Evolutionary conservation across 2,113 vertebrate genomes (phyloP), one percentile per base, ranked within the genome.

Genomic region (Sylvietta virens): DNA sequence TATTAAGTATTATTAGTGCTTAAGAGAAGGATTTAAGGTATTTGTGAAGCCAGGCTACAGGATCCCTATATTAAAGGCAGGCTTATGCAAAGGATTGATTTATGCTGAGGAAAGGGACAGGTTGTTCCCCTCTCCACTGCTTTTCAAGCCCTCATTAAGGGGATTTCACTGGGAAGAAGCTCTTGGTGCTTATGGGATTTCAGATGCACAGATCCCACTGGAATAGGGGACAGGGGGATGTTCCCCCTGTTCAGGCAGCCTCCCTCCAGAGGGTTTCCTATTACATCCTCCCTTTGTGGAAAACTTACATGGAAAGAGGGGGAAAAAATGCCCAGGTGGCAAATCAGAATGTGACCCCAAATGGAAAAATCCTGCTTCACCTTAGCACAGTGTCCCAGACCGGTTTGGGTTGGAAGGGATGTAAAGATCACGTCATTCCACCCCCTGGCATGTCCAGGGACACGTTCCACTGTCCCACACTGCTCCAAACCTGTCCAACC

Each of bases 1-100:
- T 93, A 97, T 96, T 97, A 95, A 96, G 83, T 94, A 90, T 91
- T 94, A 96, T 97, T 96, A 97, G 88, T 45, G n/a, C 92, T 94
- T 96, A 96, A 97, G 81, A 96, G 92, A 86, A 94, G 78, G 93
- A 95, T 94, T 97, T 93, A 97, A 94, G 51, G 78, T 90, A 95
- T 97, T 97, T 97, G 92, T 76, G 89, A 97, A 97, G 94, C 48
- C 95, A 89, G 82, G 78, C 78, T 91, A 45, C 40, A 91, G 58
- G 90, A 91, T 60, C 74, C 72, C 86, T 95, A 65, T 74, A 93
- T 95, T 95, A 94, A 88, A 94, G 48, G 69, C 31, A 69, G 48
- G 15, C 40, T 79, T 64, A 33, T 14, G 40, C 40, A n/a, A 53
- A 47, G 82, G 60, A n/a, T 17, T 83, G 70, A 97, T 87, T 93